Conservation (phyloP, 2,113 vertebrate genomes). For the Nesogale talazaci region DNA sequence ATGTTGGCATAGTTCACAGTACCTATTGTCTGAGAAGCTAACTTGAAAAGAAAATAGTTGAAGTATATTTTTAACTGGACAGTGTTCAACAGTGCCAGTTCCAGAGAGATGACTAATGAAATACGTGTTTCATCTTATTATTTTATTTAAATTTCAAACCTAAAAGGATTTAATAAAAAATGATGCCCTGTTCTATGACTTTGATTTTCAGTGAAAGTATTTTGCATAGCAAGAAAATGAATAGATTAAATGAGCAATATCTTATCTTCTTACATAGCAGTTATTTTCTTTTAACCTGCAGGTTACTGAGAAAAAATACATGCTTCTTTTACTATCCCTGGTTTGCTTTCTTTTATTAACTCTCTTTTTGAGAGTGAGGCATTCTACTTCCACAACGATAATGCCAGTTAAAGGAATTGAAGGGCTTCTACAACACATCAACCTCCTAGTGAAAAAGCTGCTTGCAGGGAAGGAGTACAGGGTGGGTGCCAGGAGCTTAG, state of each 20-base stretch:
- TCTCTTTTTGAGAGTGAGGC: neutral
- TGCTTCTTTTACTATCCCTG: neutral
- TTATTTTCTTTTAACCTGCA: neutral
- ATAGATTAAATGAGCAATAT: neutral
- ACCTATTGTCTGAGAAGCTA: neutral
- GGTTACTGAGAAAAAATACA: neutral
- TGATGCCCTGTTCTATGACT: neutral
- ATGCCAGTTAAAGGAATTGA: neutral
- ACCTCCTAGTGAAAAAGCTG: neutral
- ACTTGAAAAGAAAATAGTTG: neutral
- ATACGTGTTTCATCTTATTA: neutral
- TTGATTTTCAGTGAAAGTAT: neutral
- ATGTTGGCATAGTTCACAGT: neutral
- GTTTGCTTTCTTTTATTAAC: neutral
- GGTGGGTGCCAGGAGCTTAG: neutral
- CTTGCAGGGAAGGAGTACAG: neutral
- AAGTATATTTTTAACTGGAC: neutral
- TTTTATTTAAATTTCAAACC: constrained; percentile 17
- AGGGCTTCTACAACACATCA: neutral
- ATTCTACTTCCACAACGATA: neutral
- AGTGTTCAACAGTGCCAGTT: neutral
- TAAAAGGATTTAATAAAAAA: constrained; percentile 6
- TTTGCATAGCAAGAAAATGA: neutral
- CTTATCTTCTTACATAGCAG: neutral
- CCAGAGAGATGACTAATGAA: neutral